phyloP scores from a whole-genome alignment of 2,888 invertebrate genomes.

The Abrostola triplasia region DNA sequence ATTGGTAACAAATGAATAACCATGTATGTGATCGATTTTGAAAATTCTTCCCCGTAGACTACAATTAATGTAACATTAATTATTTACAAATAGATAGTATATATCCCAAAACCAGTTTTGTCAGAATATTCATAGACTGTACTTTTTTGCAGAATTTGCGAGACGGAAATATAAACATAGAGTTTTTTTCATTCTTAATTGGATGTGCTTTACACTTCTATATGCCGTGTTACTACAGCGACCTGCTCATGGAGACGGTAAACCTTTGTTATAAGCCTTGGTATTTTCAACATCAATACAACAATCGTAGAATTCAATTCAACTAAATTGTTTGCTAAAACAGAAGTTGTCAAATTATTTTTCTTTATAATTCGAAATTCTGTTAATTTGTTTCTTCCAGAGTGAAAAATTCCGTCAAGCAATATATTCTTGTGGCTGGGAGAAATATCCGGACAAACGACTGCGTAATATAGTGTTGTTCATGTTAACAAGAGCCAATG shows the following conservation, averaged over 20 bases:
- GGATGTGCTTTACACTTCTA: constrained; percentile 68
- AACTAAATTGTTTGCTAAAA: too few species aligned
- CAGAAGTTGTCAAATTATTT: not conserved
- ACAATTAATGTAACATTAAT: too few species aligned
- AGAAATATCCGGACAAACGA: constrained; percentile 60
- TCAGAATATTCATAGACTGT: too few species aligned
- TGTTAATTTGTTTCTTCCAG: constrained; percentile 53
- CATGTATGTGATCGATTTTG: too few species aligned
- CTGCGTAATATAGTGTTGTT: constrained; percentile 69
- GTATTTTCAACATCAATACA: not conserved
- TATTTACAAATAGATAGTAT: too few species aligned
- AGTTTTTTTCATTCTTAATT: constrained; percentile 70
- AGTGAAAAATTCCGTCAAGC: constrained; percentile 69
- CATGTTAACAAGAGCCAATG: constrained; percentile 73
- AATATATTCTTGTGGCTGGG: constrained; percentile 78
- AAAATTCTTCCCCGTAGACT: too few species aligned
- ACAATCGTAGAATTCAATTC: too few species aligned
- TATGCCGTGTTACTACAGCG: constrained; percentile 77
- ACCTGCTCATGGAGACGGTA: constrained; percentile 77
- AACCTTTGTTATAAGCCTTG: not conserved
- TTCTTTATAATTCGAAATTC: not conserved
- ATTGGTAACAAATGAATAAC: too few species aligned
- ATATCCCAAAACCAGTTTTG: too few species aligned
- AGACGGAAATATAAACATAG: constrained; percentile 62
- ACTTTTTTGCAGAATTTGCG: constrained; percentile 66